phyloP scores from a whole-genome alignment of 2,113 vertebrate genomes.

The Misgurnus mizolepis region DNA sequence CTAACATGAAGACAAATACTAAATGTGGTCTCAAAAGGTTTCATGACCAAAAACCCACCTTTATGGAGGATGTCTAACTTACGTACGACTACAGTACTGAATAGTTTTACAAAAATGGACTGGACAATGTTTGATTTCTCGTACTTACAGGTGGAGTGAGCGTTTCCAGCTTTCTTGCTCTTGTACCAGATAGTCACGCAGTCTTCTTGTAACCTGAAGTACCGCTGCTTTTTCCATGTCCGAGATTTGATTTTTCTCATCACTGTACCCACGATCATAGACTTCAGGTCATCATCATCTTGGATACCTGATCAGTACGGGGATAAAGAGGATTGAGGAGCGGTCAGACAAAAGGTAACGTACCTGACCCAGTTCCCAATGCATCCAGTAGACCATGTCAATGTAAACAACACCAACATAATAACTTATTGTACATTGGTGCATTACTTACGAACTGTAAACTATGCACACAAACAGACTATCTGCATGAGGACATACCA shows the following conservation, averaged over 20 bases:
- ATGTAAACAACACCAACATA: not conserved
- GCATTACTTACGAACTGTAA: not conserved
- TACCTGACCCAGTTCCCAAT: constrained; percentile 27
- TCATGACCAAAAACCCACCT: too few species aligned
- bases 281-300: constrained; percentile 80
- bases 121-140: not conserved
- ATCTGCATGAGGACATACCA: not conserved
- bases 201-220: constrained; percentile 90
- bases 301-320: constrained; percentile 73
- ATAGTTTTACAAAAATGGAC: too few species aligned
- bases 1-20: constrained; percentile 7
- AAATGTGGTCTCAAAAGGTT: not conserved
- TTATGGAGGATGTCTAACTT: too few species aligned
- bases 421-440: not conserved
- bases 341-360: constrained; percentile 29
- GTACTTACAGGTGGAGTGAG: constrained; percentile 85
- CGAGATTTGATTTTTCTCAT: constrained; percentile 95
- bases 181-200: constrained; percentile 95
- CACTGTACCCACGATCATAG: constrained; percentile 84
- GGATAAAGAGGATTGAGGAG: constrained; percentile 1
- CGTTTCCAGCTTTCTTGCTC: constrained; percentile 83
- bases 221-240: constrained; percentile 91
- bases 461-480: not conserved
- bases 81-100: too few species aligned
- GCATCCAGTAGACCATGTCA: not conserved